Base-by-base conservation (phyloP, 2,888 invertebrate species). In the Thera obeliscata region DNA sequence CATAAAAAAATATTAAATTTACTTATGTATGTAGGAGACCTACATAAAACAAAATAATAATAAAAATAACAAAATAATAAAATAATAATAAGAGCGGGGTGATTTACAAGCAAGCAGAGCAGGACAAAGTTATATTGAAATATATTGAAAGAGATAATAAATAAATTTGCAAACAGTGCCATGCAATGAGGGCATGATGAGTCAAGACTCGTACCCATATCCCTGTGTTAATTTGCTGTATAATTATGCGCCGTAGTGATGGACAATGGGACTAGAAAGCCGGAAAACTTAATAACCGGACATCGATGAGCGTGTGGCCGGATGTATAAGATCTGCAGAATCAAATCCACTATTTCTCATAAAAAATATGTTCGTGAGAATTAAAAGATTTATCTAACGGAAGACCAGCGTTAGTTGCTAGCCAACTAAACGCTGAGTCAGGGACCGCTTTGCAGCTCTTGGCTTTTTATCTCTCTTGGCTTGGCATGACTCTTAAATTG, bases 161-260 rank as follows among this genome's bases (percentile, higher is more conserved):
- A 62, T 35, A n/a, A 56, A 66, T 67, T 64, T 38, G 60, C 64
- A 64, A 64, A 64, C 61, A 61, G 65, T 59, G 55, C 36, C 73
- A 74, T 69, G 67, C 61, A 72, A 33, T 52, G 69, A 70, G 61
- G 57, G 48, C 66, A 60, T 57, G 64, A 69, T 87, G 87, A 87
- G 80, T 88, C 87, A 87, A 74, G 75, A 74, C 75, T 69, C 66
- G 69, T 68, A 69, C 74, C 87, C 87, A 85, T 82, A 85, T 75
- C 73, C 70, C 76, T 80, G 81, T 87, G 88, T 78, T 85, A 87
- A 89, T 89, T 82, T 81, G 82, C 78, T 67, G 82, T 87, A 84
- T 85, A 75, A 73, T 75, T 75, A 73, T 78, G 69, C 66, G 52
- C 12, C 62, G 58, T 35, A 66, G 63, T 7, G 69, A 35, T 61